These are phyloP conservation scores for Hippolais icterina DNA, from an alignment of 2,113 vertebrate genomes.

Conservation along the genomic window DNA sequence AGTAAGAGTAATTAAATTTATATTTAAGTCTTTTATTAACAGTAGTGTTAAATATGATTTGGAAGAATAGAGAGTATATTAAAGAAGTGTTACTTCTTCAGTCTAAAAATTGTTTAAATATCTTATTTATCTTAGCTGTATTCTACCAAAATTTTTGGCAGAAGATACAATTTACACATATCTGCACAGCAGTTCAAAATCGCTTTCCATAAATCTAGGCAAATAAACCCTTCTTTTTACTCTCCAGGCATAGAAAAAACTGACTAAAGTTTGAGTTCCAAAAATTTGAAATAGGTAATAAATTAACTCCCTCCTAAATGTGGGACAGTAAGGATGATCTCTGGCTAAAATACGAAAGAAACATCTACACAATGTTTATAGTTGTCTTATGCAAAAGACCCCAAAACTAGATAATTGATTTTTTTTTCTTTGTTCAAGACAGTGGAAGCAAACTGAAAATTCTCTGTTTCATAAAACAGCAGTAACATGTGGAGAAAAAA, in stretches of 20 bases:
- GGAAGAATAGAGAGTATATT: neutral
- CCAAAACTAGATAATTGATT: neutral
- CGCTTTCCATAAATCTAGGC: neutral
- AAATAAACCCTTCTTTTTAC: neutral
- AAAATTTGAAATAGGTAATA: neutral
- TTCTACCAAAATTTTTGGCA: neutral
- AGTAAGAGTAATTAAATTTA: neutral
- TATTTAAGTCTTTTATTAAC: neutral
- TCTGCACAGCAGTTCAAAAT: neutral
- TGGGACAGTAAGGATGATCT: neutral
- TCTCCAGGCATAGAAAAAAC: neutral
- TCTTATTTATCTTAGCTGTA: neutral
- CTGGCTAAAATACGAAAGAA: neutral
- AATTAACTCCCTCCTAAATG: neutral
- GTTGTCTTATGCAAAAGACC: neutral
- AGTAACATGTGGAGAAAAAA: neutral
- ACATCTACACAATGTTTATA: neutral
- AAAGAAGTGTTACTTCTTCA: neutral
- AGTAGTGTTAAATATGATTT: neutral
- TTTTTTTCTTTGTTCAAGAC: neutral
- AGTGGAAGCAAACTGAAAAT: neutral
- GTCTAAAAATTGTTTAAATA: neutral
- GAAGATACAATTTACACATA: neutral
- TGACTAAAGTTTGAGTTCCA: neutral
- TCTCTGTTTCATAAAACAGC: neutral